phyloP scores from a whole-genome alignment of 1,140 invertebrate genomes.

The Drosophila bocki region DNA sequence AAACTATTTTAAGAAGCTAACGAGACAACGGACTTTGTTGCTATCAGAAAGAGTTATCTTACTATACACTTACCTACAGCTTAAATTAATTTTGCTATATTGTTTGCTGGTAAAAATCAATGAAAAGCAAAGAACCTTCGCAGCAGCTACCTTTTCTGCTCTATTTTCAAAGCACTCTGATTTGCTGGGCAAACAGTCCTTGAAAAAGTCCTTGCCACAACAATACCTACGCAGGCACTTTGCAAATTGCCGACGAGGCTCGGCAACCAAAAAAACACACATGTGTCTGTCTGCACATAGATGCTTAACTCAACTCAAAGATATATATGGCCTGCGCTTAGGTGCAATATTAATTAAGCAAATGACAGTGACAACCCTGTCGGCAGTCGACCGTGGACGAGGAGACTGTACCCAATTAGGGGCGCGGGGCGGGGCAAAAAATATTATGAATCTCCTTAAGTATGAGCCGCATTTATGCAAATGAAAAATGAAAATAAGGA shows the following conservation, averaged over 20 bases:
- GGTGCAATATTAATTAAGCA: slow-evolving; percentile 66
- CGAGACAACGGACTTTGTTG: too few relatives aligned
- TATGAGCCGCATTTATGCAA: slow-evolving; percentile 65
- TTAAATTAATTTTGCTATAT: too few relatives aligned
- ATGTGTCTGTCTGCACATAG: slow-evolving; percentile 12
- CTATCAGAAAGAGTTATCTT: too few relatives aligned
- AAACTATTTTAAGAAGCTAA: too few relatives aligned
- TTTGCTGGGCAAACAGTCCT: slow-evolving; percentile 6
- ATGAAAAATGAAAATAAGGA: slow-evolving; percentile 62
- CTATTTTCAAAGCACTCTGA: background rate
- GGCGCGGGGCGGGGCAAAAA: slow-evolving; percentile 10
- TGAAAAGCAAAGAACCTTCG: background rate
- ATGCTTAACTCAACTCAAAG: slow-evolving; percentile 11
- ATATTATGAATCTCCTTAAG: slow-evolving; percentile 69
- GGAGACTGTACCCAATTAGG: slow-evolving; percentile 44
- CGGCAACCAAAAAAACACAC: slow-evolving; percentile 14
- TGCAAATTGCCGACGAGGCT: slow-evolving; percentile 20
- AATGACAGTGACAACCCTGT: slow-evolving; percentile 50
- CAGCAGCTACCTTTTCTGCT: background rate
- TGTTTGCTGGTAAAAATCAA: background rate
- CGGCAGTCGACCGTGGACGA: background rate
- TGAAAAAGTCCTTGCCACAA: background rate
- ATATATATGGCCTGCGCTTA: slow-evolving; percentile 31
- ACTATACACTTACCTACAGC: too few relatives aligned
- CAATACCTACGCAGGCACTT: slow-evolving; percentile 32